Percentiles rank a stretch among this genome's conserved stretches.
Conservation (phyloP, 2,797 vertebrate genomes). For the Ammospiza maritima region DNA sequence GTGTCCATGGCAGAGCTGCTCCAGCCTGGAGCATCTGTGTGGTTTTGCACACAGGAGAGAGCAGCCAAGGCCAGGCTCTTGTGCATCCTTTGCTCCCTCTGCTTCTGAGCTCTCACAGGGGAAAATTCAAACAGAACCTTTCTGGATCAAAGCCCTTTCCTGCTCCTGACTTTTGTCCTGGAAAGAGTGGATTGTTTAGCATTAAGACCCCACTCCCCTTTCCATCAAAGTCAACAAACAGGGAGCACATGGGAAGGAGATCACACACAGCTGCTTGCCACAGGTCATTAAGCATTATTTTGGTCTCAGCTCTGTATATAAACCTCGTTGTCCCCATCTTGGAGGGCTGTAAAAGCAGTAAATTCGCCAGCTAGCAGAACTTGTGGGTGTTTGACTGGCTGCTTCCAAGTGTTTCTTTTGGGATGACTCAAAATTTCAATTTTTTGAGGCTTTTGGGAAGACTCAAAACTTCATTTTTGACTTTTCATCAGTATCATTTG, state of each 20-base stretch:
- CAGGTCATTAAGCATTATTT: not conserved
- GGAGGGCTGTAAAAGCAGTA: not conserved
- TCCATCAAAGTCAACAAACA: not conserved
- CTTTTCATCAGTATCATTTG: too few species aligned
- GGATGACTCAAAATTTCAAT: too few species aligned
- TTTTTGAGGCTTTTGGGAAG: not conserved
- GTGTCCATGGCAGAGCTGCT: not conserved
- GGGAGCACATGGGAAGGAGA: not conserved
- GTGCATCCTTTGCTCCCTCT: not conserved
- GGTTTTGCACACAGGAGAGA: not conserved
- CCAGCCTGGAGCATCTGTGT: not conserved
- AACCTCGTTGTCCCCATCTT: not conserved
- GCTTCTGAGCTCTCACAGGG: fast-evolving
- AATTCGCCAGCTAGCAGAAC: not conserved
- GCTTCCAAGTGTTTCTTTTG: not conserved
- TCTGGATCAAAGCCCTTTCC: not conserved
- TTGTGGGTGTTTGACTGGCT: not conserved
- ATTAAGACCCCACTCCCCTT: too few species aligned
- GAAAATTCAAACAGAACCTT: not conserved
- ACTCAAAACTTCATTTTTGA: too few species aligned
- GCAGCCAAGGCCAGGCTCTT: not conserved
- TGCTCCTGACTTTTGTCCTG: not conserved
- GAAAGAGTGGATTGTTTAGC: not conserved
- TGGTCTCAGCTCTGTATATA: not conserved
- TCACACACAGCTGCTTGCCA: not conserved